Base-by-base conservation (phyloP, 2,113 vertebrate genomes). In the Gymnogyps californianus region DNA sequence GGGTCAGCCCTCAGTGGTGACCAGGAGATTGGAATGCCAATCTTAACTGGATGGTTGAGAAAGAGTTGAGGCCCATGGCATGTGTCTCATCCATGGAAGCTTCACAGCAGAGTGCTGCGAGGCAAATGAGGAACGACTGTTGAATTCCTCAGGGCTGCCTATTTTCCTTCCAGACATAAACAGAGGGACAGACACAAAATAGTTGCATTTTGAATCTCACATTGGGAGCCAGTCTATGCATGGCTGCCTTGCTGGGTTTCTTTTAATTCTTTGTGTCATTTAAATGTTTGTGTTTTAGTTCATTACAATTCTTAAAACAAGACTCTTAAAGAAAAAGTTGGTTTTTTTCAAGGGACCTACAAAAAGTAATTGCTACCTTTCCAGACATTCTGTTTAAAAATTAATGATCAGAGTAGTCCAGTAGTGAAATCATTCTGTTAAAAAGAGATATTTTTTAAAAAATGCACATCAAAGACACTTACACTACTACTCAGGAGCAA, bases 341-440 rank as follows among this genome's bases (percentile, higher is more conserved):
- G 4, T 25, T 75, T 89, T 77, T 91, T 78, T 90, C 36, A 66
- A 52, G 57, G 90, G 78, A 88, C 87, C 64, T 91, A 89, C 70
- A 93, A 79, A 92, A 93, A 87, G 25, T 75, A 93, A 89, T 91
- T 78, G 31, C 87, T 82, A 15, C 57, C n/a, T 94, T 84, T 93
- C 49, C 46, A 85, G 70, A 69, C 78, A 52, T 79, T 84, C 58
- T 69, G n/a, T 87, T 91, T 85, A 83, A 82, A 91, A 93, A 91
- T 36, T 76, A 90, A 96, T 22, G 24, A 51, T 52, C n/a, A 59
- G 61, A 93, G 32, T 58, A 90, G 87, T 54, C 78, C 70, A 72
- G 31, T 38, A 79, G 54, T 59, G 49, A 87, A 94, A 89, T 11
- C 38, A 2, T 46, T 90, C 36, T 89, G 57, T 71, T 89, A 80